phyloP scores from a whole-genome alignment of 2,113 vertebrate species.

The Myrmophylax atrothorax region DNA sequence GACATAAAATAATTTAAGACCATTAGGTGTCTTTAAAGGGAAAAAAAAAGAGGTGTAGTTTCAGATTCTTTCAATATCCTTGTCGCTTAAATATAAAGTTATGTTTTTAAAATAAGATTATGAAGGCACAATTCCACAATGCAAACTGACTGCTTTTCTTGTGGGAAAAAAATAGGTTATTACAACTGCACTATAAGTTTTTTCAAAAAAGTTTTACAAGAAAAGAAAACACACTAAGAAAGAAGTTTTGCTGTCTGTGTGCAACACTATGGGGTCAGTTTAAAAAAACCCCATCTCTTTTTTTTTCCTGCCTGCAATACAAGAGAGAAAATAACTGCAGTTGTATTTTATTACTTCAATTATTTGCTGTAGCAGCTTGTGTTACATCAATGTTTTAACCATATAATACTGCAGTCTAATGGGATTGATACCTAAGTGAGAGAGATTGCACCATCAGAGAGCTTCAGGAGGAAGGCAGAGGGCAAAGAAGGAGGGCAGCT shows the following conservation, averaged over 20 bases:
- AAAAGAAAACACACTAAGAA: neutral
- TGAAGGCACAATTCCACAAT: neutral
- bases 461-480: constrained; percentile 5
- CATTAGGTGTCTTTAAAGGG: neutral
- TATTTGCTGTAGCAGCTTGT: constrained; percentile 56
- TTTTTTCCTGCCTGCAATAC: constrained; percentile 3
- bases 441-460: constrained; percentile 6
- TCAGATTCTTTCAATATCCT: neutral
- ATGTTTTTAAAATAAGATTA: neutral
- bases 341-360: constrained; percentile 66
- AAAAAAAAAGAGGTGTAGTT: neutral
- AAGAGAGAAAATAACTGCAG: constrained; percentile 40
- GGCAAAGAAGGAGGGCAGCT: neutral
- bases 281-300: constrained; percentile 10
- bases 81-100: neutral
- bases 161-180: neutral
- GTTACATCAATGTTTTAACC: constrained; percentile 58
- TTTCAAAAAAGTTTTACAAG: neutral
- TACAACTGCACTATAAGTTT: neutral
- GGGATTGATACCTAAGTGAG: constrained; percentile 54
- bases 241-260: neutral
- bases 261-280: neutral
- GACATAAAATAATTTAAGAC: neutral
- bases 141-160: neutral
- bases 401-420: constrained; percentile 29